phyloP scores from a whole-genome alignment of 2,888 invertebrate species.

The Epsilonema sp. region DNA sequence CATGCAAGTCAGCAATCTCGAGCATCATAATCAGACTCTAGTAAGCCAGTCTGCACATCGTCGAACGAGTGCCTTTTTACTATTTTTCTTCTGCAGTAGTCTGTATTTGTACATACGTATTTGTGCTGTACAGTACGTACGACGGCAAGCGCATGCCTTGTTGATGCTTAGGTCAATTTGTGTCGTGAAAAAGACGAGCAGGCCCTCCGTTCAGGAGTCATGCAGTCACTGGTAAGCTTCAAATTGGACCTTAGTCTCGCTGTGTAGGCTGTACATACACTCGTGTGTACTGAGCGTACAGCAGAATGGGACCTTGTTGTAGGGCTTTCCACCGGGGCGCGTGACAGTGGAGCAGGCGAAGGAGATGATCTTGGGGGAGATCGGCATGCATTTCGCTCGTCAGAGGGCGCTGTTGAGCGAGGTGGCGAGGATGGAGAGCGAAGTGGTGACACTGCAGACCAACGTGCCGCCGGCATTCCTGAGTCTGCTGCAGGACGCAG shows the following conservation, averaged over 20 bases:
- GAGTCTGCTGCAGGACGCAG: background rate
- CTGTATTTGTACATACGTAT: background rate
- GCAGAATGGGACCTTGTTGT: too few relatives aligned
- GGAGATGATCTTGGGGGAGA: constrained; percentile 2
- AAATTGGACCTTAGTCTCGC: too few relatives aligned
- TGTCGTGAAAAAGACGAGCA: constrained; percentile 6
- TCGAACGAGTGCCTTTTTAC: background rate
- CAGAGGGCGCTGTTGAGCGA: constrained; percentile 2
- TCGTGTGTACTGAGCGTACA: too few relatives aligned
- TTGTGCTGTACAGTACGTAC: background rate
- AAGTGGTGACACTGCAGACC: background rate
- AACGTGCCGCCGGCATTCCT: background rate
- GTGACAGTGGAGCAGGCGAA: constrained; percentile 2
- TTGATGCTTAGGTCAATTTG: background rate
- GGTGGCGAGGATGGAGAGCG: constrained; percentile 2
- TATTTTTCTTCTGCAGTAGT: background rate
- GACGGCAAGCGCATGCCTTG: too few relatives aligned
- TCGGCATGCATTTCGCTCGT: background rate
- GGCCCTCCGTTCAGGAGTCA: background rate
- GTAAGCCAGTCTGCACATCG: too few relatives aligned
- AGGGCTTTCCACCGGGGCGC: background rate
- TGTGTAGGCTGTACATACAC: too few relatives aligned
- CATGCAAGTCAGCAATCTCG: constrained; percentile 54
- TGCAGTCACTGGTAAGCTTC: constrained; percentile 4
- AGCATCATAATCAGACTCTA: constrained; percentile 32